Evolutionary conservation across 2,797 vertebrate genomes (phyloP).

Genomic region (Calcarius lapponicus): DNA sequence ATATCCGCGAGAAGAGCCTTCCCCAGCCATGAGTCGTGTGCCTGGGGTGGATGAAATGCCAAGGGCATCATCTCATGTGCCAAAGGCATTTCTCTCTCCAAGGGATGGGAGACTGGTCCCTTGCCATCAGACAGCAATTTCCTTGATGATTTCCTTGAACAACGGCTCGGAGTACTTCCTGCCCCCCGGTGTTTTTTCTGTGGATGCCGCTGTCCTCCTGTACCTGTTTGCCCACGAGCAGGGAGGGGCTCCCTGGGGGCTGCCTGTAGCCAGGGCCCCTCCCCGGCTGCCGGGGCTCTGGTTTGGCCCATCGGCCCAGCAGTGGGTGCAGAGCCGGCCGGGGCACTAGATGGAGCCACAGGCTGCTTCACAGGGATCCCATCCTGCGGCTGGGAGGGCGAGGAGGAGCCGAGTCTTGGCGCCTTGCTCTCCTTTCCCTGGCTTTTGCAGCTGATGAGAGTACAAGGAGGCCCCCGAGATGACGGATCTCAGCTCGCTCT

Average conservation of each 20-base stretch:
- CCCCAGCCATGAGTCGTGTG: neutral
- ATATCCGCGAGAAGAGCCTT: neutral
- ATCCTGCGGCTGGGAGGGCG: neutral
- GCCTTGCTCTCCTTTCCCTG: neutral
- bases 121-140: constrained; percentile 86
- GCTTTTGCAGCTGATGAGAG: neutral
- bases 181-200: constrained; percentile 82
- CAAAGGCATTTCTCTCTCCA: neutral
- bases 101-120: neutral
- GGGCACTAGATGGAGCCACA: constrained; percentile 56
- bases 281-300: neutral
- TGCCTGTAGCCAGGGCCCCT: neutral
- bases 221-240: constrained; percentile 66
- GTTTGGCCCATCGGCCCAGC: neutral
- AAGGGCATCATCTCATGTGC: neutral
- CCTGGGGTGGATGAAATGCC: neutral
- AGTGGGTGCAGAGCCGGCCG: neutral
- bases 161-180: constrained; percentile 84
- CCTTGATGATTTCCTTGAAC: constrained; percentile 85
- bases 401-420: neutral
- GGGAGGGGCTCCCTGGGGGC: neutral
- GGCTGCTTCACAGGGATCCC: neutral
- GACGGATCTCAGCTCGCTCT: neutral
- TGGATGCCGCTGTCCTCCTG: constrained; percentile 85
- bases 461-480: neutral